Conservation (phyloP, 2,797 vertebrate genomes). For the Eulemur albifrons region DNA sequence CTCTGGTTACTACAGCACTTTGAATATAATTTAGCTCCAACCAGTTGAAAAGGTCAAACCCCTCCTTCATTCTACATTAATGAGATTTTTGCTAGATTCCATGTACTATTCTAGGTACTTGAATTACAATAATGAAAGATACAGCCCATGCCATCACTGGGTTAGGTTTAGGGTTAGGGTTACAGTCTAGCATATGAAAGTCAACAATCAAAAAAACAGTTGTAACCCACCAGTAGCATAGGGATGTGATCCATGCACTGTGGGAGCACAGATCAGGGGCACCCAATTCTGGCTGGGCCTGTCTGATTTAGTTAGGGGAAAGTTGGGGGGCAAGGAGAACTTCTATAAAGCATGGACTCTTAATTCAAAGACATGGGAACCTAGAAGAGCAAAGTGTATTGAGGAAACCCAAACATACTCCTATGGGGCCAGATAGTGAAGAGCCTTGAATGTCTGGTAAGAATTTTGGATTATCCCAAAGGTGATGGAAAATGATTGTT, state of each 20-base stretch:
- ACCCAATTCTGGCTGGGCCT: background rate
- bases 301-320: background rate
- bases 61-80: background rate
- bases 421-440: background rate
- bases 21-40: background rate
- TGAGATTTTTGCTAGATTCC: background rate
- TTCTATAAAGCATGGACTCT: background rate
- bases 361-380: background rate
- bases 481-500: background rate
- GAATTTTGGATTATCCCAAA: background rate
- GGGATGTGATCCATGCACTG: background rate
- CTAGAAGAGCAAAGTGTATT: background rate
- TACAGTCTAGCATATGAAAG: background rate
- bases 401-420: background rate
- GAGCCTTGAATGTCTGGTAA: background rate
- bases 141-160: background rate
- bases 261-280: background rate
- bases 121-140: background rate
- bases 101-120: background rate
- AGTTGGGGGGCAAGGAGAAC: accelerated
- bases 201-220: background rate
- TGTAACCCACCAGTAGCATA: too few species aligned
- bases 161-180: background rate
- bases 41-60: background rate
- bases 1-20: too few species aligned